These are phyloP conservation scores for Aspidoscelis tigris DNA, from an alignment of 2,113 vertebrate species.

Conservation along the genomic window DNA sequence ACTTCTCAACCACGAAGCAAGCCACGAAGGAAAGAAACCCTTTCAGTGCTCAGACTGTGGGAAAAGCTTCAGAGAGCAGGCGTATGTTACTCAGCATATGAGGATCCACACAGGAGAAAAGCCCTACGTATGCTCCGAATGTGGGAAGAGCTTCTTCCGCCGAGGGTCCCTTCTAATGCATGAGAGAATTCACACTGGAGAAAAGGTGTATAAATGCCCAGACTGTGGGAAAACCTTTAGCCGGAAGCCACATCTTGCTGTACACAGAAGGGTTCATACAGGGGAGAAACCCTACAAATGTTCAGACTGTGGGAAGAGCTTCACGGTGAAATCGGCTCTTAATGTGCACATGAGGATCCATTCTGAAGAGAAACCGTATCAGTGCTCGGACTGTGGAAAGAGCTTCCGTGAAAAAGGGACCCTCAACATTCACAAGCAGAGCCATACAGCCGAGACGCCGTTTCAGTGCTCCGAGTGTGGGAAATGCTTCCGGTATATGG, in stretches of 20 bases:
- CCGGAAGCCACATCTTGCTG: conserved; percentile 45
- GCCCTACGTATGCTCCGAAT: conserved; percentile 62
- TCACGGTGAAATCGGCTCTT: conserved; percentile 57
- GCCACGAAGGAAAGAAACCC: conserved; percentile 50
- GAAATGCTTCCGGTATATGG: conserved; percentile 61
- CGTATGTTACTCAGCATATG: conserved; percentile 53
- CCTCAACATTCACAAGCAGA: conserved; percentile 59
- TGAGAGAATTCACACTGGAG: conserved; percentile 58
- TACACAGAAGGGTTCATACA: conserved; percentile 56
- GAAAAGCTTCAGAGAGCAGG: conserved; percentile 55
- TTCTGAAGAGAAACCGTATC: conserved; percentile 55
- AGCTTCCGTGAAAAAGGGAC: conserved; percentile 55
- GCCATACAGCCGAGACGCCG: conserved; percentile 59
- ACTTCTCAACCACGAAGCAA: conserved; percentile 51
- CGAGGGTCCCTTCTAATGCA: conserved; percentile 54
- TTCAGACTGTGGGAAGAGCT: conserved; percentile 56
- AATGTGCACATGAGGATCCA: conserved; percentile 60
- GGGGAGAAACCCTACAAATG: conserved; percentile 61
- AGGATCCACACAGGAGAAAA: conserved; percentile 59
- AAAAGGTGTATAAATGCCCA: conserved; percentile 51
- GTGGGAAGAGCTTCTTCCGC: conserved; percentile 67
- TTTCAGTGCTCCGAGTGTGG: conserved; percentile 51
- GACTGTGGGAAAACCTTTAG: conserved; percentile 58
- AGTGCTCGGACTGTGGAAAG: conserved; percentile 59
- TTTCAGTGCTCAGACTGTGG: conserved; percentile 62